A percentile compares a stretch with the other conserved stretches of the same genome.
Conservation (phyloP, 2,888 invertebrate genomes). For the Cyclophora punctaria region DNA sequence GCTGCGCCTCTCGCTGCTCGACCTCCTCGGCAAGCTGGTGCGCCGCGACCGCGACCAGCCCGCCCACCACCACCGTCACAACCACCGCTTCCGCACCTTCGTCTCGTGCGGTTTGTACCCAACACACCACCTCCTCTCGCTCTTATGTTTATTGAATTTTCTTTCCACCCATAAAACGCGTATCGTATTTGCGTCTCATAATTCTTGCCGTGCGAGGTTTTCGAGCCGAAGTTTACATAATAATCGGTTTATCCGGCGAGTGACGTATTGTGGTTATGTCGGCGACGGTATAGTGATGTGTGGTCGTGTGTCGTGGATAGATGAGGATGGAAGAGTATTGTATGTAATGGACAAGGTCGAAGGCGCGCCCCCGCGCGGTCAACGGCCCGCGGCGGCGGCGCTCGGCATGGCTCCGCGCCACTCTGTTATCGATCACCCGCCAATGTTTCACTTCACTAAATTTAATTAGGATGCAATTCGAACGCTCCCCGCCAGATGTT, state of each 20-base stretch:
- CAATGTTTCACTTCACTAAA: conserved; percentile 47
- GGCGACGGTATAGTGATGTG: conserved; percentile 23
- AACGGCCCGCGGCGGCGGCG: conserved; percentile 54
- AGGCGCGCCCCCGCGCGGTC: conserved; percentile 59
- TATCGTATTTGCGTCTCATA: conserved; percentile 13
- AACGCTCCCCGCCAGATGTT: conserved; percentile 4
- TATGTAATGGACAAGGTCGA: conserved; percentile 52
- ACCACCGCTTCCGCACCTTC: conserved; percentile 73
- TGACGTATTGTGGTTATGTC: conserved; percentile 13
- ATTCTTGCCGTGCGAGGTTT: conserved; percentile 4
- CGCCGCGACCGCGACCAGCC: conserved; percentile 68
- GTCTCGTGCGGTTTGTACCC: conserved; percentile 65
- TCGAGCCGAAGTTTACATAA: too few relatives aligned
- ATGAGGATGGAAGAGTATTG: conserved; percentile 23
- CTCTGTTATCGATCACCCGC: conserved; percentile 59
- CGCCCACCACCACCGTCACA: conserved; percentile 56
- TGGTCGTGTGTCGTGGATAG: conserved; percentile 6
- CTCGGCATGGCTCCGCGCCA: conserved; percentile 40
- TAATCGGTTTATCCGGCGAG: conserved; percentile 3
- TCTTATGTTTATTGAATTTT: conserved; percentile 19
- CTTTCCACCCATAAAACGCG: conserved; percentile 9
- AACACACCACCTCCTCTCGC: conserved; percentile 3
- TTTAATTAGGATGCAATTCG: conserved; percentile 38
- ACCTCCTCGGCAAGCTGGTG: conserved; percentile 78
- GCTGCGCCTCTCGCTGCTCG: conserved; percentile 80